Base-by-base conservation (phyloP, 2,888 invertebrate species). In the Glomeris marginata region DNA sequence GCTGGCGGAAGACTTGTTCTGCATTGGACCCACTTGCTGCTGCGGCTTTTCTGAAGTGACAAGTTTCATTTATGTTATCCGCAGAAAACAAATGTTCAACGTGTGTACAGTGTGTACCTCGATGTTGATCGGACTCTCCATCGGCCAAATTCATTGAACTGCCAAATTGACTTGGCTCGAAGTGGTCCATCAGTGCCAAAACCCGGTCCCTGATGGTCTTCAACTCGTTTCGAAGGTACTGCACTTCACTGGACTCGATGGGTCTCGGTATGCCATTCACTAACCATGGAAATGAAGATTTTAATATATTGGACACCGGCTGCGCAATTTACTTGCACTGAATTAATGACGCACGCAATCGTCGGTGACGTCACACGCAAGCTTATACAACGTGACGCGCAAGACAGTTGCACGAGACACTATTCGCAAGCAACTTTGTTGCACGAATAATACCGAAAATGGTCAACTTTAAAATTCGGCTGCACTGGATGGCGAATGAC, bases 401-500 rank as follows among this genome's bases (percentile, higher is more conserved):
- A 28, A 28, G 28, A 28, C 3, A 28, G 28, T 28, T 28, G 28
- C 28, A 8, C 28, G 28, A 8, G 4, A 28, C 3, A 28, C 28
- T 28, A 8, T 5, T 28, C 28, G 28, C 3, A 28, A 3, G 28
- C 28, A 28, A 28, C 4, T 28, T 28, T 28, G 28, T 28, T 28
- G 28, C 28, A 8, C 28, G 28, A 28, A 8, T 8, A 64, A 64
- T 60, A 69, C 69, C 71, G 62, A 77, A 71, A 50, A 80, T 69
- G 56, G 76, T 77, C 48, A 80, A 66, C 62, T 77, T 78, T 51
- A 80, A 65, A 53, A 78, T 74, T 36, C 77, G 70, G 59, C 76
- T 77, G 59, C 75, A 77, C 60, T 78, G 77, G 56, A 80, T 77
- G 33, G 80, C 80, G 70, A 78, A 79, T 1, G 77, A 73, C 53